A percentile compares a stretch with the other conserved stretches of the same genome.
Evolutionary conservation across 2,888 invertebrate genomes (phyloP).

Genomic region (Physocephala rufipes): DNA sequence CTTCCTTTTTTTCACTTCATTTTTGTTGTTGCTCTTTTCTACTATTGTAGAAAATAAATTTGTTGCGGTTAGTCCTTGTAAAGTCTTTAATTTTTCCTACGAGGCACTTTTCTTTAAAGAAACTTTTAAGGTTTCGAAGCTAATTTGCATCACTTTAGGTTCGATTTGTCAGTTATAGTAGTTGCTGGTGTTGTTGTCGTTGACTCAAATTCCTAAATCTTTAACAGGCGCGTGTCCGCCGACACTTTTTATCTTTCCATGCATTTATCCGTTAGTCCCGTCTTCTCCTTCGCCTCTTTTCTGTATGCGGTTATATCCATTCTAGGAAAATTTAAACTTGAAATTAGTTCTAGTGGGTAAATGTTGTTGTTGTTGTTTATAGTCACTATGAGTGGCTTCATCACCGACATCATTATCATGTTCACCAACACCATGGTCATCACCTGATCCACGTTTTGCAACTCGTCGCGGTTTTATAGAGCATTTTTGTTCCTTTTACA

Average conservation of each 20-base stretch:
- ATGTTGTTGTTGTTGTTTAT: not conserved
- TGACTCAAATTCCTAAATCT: not conserved
- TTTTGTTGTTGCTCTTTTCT: not conserved
- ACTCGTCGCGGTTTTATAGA: constrained; percentile 27
- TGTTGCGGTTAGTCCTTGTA: constrained; percentile 21
- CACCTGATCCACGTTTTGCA: constrained; percentile 40
- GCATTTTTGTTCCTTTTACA: constrained; percentile 1
- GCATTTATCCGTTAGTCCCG: not conserved
- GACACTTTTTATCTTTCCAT: constrained; percentile 51
- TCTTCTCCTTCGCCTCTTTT: not conserved
- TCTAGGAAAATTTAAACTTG: constrained; percentile 25
- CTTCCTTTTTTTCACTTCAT: not conserved
- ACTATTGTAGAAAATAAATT: constrained; percentile 18
- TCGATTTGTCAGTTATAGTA: constrained; percentile 51
- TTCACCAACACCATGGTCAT: no score
- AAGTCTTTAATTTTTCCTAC: not conserved
- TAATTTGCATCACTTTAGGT: constrained; percentile 63
- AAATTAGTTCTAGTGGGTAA: constrained; percentile 21
- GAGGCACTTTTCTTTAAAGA: not conserved
- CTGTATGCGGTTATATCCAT: not conserved
- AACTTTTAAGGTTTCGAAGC: constrained; percentile 19
- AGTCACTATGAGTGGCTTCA: not conserved
- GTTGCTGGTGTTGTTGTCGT: constrained; percentile 12
- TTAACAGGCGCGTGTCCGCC: constrained; percentile 62
- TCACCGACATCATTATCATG: no score